phyloP scores from a whole-genome alignment of 1,140 invertebrate species.

The Temnothorax longispinosus region DNA sequence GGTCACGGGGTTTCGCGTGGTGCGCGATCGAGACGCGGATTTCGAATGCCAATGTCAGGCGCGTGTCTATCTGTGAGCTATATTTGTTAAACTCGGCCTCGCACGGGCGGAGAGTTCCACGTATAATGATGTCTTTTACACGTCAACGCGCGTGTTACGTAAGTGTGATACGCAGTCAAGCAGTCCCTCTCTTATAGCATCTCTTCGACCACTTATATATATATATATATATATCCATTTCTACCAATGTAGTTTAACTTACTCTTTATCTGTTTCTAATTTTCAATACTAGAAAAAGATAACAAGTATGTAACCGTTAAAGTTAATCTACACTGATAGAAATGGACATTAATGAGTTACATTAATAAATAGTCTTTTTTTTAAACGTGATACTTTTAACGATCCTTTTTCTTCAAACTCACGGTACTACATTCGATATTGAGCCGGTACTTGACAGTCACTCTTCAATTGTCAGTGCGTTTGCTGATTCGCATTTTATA shows the following conservation, averaged over 20 bases:
- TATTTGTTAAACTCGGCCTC: not conserved
- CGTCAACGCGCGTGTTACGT: not conserved
- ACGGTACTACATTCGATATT: not conserved
- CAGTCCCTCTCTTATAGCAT: too few species aligned
- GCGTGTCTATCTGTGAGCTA: not conserved
- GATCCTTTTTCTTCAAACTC: not conserved
- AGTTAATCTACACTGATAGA: too few species aligned
- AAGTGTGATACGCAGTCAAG: not conserved
- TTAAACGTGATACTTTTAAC: not conserved
- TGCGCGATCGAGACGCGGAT: not conserved
- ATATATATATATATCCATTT: too few species aligned
- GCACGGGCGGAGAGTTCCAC: not conserved
- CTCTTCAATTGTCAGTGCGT: not conserved
- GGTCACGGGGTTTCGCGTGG: conserved; percentile 30
- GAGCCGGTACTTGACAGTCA: not conserved
- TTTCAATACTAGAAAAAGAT: too few species aligned
- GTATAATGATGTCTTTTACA: not conserved
- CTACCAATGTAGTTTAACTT: too few species aligned
- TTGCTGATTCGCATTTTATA: not conserved
- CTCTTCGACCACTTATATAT: too few species aligned
- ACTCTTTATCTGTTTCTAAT: too few species aligned
- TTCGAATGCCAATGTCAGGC: conserved; percentile 34
- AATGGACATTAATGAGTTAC: not conserved
- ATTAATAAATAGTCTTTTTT: not conserved
- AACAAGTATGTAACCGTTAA: too few species aligned